Base-by-base conservation (phyloP, 2,888 invertebrate genomes). In the Dolichopus griseipennis region DNA sequence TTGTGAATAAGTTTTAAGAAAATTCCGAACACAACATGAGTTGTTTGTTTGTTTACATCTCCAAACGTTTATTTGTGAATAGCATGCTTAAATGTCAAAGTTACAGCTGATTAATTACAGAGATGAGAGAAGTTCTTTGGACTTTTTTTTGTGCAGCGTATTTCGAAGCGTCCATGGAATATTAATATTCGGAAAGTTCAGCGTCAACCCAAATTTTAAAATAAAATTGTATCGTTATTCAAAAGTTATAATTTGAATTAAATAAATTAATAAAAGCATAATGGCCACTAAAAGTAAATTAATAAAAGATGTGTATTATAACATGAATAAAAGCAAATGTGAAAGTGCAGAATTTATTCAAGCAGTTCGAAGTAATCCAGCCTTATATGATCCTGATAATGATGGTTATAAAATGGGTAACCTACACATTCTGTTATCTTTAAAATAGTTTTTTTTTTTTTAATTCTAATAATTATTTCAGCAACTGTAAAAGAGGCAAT, bases 151-250 rank as follows among this genome's bases (percentile, higher is more conserved):
- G 37, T 37, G 37, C 6, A 52, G 52, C 52, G 52, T 52, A 18
- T 52, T 52, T 9, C n/a, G 1, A 18, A 52, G 52, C 52, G 52
- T 52, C 52, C 52, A 12, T 52, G 18, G 18, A 18, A 18, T 18
- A 18, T 12, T 12, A 52, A 52, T 52, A 37, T 37, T 37, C 9
- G 52, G 18, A 52, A 52, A 12, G 18, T 52, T 4, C 4, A n/a
- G 52, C 52, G 52, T 52, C 52, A 52, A 18, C 18, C 52, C n/a
- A 18, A 41, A 41, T 52, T 52, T 52, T 15, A 52, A 52, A 52
- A 52, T 52, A 52, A 52, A 52, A 52, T 52, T 52, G n/a, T 52
- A 52, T 52, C 52, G 52, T 52, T 52, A 52, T 52, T 52, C 27
- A 27, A 27, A 3, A 2, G 6, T 52, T 15, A 18, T 37, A 37